Base-by-base conservation (phyloP, 2,113 vertebrate genomes). In the Cichladusa arquata region DNA sequence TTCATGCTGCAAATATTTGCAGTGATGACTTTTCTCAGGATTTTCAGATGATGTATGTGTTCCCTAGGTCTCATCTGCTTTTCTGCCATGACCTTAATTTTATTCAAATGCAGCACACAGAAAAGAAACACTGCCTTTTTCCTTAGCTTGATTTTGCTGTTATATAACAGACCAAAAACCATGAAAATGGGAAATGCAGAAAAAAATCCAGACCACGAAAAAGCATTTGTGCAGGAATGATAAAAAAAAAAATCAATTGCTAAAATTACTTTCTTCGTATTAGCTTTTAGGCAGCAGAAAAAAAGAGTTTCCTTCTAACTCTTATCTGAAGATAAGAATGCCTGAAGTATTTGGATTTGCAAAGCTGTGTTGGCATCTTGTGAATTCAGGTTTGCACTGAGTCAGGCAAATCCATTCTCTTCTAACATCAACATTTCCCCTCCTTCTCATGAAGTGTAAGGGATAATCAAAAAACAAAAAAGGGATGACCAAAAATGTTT, bases 101-200 rank as follows among this genome's bases (percentile, higher is more conserved):
- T 84, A 65, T 74, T 89, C 34, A 92, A 93, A 85, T 26, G 19
- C 45, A 88, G 33, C 29, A 71, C 28, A 87, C 17, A 69, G 57
- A 64, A 92, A 71, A 79, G n/a, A 79, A 85, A 51, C 18, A 76
- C 23, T 89, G 51, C 22, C 19, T 85, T 76, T 91, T 79, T n/a
- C 86, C 86, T 92, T 77, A 70, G 80, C 78, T 92, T 96, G 70
- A 87, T 95, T 95, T 94, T 89, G 36, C 90, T 82, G 71, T 96
- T 97, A 96, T 76, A 86, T 93, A 96, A 96, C 90, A 97, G 95
- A 81, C 58, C 88, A 96, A 96, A 96, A 54, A 36, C 81, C 88
- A 91, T 22, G 33, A 71, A 85, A 97, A 94, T 93, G 79, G 40
- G 40, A 96, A 96, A 93, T 28, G 8, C 20, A 74, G 40, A 57